Evolutionary conservation across 1,140 invertebrate genomes (phyloP).

Genomic region (Megalopta genalis): DNA sequence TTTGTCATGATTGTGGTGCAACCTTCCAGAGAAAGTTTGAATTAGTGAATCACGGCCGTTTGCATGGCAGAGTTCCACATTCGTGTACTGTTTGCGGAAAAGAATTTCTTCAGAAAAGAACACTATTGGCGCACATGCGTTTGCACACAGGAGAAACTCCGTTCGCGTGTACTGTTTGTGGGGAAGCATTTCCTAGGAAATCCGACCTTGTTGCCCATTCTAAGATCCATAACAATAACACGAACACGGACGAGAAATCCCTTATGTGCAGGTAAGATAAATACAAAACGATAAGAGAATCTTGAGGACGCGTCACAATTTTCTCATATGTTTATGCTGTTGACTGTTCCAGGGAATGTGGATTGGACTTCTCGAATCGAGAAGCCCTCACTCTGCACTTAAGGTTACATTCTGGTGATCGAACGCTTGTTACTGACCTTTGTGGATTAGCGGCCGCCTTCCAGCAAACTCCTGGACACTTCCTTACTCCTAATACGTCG

Average conservation of each 20-base stretch:
- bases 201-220: constrained; percentile 85
- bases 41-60: constrained; percentile 89
- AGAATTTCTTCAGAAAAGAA: constrained; percentile 91
- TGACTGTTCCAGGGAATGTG: constrained; percentile 81
- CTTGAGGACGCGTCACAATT: not conserved
- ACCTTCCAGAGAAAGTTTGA: constrained; percentile 92
- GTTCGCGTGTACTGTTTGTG: constrained; percentile 86
- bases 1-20: constrained; percentile 90
- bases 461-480: constrained; percentile 83
- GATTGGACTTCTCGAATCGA: constrained; percentile 84
- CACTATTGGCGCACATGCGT: constrained; percentile 88
- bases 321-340: constrained; percentile 17
- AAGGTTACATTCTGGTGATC: constrained; percentile 89
- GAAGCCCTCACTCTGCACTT: constrained; percentile 90
- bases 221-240: constrained; percentile 82
- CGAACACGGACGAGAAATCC: constrained; percentile 74
- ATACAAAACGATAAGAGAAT: not conserved
- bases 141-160: constrained; percentile 83
- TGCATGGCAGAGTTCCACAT: constrained; percentile 90
- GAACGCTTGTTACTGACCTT: constrained; percentile 91
- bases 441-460: constrained; percentile 89
- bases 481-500: constrained; percentile 81
- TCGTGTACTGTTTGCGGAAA: constrained; percentile 90
- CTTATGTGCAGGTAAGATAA: constrained; percentile 76
- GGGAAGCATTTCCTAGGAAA: constrained; percentile 87